These are phyloP conservation scores for Euspilapteryx auroguttella DNA, from an alignment of 2,888 invertebrate species.

Conservation along the genomic window DNA sequence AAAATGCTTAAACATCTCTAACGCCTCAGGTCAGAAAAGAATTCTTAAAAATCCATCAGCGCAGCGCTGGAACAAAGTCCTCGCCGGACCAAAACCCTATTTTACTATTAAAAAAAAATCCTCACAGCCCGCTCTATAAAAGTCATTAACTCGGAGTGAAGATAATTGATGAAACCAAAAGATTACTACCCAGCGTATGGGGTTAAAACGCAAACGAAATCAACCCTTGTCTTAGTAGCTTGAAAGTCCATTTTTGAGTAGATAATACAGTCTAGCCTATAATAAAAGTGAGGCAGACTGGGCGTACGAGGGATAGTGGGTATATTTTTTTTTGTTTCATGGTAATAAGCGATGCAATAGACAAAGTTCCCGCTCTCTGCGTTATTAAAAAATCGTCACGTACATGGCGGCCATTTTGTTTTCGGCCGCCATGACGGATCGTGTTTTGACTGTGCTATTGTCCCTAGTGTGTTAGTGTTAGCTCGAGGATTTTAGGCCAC, in stretches of 20 bases:
- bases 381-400: slow-evolving; percentile 59
- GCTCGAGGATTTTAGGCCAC: too few relatives aligned
- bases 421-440: slow-evolving; percentile 25
- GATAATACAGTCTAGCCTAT: too few relatives aligned
- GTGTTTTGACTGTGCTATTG: slow-evolving; percentile 25
- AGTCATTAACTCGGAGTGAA: slow-evolving; percentile 56
- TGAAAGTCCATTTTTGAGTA: too few relatives aligned
- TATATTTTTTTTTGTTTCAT: slow-evolving; percentile 20
- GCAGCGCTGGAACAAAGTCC: not conserved
- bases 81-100: slow-evolving; percentile 12
- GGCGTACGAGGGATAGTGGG: slow-evolving; percentile 18
- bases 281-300: slow-evolving; percentile 36
- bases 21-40: too few relatives aligned
- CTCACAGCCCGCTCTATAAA: slow-evolving; percentile 46
- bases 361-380: slow-evolving; percentile 20
- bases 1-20: too few relatives aligned
- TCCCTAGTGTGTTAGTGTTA: too few relatives aligned
- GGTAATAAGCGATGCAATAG: slow-evolving; percentile 10
- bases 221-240: too few relatives aligned
- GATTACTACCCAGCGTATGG: slow-evolving; percentile 40
- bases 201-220: slow-evolving; percentile 1
- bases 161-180: slow-evolving; percentile 58
- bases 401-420: slow-evolving; percentile 7
- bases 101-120: slow-evolving; percentile 22
- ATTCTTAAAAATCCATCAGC: not conserved